Evolutionary conservation across 2,113 vertebrate species (phyloP).

Genomic region (Periophthalmus modestus): DNA sequence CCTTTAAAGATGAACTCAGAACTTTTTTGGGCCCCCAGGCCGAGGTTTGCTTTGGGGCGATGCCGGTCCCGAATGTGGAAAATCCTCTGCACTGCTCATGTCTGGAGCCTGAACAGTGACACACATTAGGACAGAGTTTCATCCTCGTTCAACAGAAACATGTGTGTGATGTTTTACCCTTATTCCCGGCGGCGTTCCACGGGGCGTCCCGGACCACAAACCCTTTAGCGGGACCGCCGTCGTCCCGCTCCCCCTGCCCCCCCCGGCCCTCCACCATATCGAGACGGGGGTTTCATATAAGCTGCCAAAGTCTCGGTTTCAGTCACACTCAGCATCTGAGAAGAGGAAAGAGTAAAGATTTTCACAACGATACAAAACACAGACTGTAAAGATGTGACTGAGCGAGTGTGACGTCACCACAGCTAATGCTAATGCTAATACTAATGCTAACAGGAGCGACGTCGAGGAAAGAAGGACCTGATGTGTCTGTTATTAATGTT

Average conservation of each 20-base stretch:
- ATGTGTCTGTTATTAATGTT: too few relatives aligned
- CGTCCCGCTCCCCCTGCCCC: constrained; percentile 69
- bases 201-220: constrained; percentile 84
- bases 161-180: constrained; percentile 59
- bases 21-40: constrained; percentile 85
- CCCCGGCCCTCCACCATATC: constrained; percentile 60
- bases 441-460: too few relatives aligned
- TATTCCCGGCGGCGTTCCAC: constrained; percentile 80
- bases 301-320: constrained; percentile 83
- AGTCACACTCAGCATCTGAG: constrained; percentile 81
- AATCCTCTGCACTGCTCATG: constrained; percentile 84
- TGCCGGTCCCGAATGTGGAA: constrained; percentile 79
- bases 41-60: constrained; percentile 79
- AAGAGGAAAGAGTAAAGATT: neutral
- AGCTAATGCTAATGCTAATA: too few relatives aligned
- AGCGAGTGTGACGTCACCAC: too few relatives aligned
- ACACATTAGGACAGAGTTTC: neutral
- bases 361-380: too few relatives aligned
- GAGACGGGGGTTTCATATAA: constrained; percentile 84
- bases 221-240: constrained; percentile 77
- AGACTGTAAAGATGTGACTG: too few relatives aligned
- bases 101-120: constrained; percentile 76
- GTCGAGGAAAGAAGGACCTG: too few relatives aligned
- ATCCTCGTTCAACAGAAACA: neutral
- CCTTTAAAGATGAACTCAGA: constrained; percentile 59